These are phyloP conservation scores for Galeopterus variegatus DNA, from an alignment of 2,113 vertebrate genomes.

Conservation along the genomic window DNA sequence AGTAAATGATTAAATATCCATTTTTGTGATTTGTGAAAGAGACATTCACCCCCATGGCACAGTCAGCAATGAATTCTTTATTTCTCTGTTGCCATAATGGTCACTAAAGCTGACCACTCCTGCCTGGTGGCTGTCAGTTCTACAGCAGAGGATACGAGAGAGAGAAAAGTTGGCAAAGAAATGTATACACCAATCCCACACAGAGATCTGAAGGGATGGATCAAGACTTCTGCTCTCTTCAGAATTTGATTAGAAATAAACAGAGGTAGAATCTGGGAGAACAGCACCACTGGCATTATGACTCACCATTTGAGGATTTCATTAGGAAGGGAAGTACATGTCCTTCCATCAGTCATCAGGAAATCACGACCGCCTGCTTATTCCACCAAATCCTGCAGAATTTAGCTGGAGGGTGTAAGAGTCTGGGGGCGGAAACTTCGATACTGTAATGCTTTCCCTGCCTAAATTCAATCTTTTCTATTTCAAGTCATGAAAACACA, in stretches of 20 bases:
- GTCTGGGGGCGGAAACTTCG: constrained; percentile 60
- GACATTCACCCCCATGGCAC: background rate
- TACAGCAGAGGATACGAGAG: background rate
- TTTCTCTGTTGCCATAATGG: background rate
- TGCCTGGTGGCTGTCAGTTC: background rate
- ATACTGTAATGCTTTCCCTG: constrained; percentile 52
- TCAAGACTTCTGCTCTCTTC: constrained; percentile 47
- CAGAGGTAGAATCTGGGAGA: constrained; percentile 50
- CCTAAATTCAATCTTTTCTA: constrained; percentile 67
- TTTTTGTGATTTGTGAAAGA: constrained; percentile 61
- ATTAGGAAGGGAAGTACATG: constrained; percentile 55
- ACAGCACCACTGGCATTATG: constrained; percentile 48
- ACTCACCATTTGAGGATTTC: constrained; percentile 70
- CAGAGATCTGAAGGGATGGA: constrained; percentile 44
- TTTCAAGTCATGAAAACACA: constrained; percentile 72
- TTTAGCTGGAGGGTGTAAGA: constrained; percentile 37
- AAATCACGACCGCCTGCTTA: constrained; percentile 66
- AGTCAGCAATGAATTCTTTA: background rate
- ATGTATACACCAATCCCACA: background rate
- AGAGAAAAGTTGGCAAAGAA: background rate
- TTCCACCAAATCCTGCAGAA: constrained; percentile 65
- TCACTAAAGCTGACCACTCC: constrained; percentile 14
- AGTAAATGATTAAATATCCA: constrained; percentile 35
- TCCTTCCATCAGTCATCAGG: constrained; percentile 55
- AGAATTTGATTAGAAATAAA: constrained; percentile 69